phyloP scores from a whole-genome alignment of 2,888 invertebrate genomes.

The Lithophane semibrunnea region DNA sequence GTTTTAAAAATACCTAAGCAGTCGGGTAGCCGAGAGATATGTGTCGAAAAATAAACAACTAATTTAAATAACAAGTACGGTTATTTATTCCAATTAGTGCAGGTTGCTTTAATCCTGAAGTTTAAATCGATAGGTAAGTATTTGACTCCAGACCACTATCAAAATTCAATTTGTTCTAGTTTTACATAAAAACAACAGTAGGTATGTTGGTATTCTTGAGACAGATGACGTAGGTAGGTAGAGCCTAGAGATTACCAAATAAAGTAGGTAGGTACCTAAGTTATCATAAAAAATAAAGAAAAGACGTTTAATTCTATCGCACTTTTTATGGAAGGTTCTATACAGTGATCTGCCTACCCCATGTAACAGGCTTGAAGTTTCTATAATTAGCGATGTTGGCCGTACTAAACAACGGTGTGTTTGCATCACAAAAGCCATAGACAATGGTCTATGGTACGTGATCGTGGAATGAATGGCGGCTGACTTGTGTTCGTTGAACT shows the following conservation, averaged over 20 bases:
- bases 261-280: not conserved
- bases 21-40: conserved; percentile 12
- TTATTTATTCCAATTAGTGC: not conserved
- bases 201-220: not conserved
- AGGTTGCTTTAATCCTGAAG: not conserved
- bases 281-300: not conserved
- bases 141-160: not conserved
- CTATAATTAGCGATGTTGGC: conserved; percentile 61
- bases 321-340: not conserved
- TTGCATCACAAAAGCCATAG: conserved; percentile 67
- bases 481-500: conserved; percentile 55
- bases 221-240: not conserved
- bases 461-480: conserved; percentile 58
- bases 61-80: conserved; percentile 9
- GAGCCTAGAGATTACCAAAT: not conserved
- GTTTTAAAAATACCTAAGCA: conserved; percentile 14
- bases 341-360: not conserved
- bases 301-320: not conserved
- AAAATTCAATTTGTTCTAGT: not conserved
- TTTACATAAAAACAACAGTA: not conserved
- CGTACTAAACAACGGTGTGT: conserved; percentile 57
- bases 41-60: conserved; percentile 19
- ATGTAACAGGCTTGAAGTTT: conserved; percentile 30
- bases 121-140: not conserved
- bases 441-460: conserved; percentile 69